These are phyloP conservation scores for Clupea harengus DNA, from an alignment of 2,113 vertebrate species.

Conservation along the genomic window DNA sequence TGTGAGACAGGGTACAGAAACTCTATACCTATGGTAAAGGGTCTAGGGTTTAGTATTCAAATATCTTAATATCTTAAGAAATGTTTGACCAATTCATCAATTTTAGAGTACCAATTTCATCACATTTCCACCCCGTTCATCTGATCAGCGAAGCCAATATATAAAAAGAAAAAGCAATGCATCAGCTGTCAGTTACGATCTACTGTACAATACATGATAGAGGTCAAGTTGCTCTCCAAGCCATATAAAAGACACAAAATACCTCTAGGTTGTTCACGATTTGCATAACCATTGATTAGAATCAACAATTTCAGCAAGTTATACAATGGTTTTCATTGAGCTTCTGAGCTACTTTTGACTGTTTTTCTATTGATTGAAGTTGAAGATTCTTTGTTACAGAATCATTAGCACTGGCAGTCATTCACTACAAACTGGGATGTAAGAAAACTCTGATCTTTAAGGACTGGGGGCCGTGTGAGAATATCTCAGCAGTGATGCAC, in stretches of 20 bases:
- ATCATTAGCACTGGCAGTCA: neutral
- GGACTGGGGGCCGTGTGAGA: neutral
- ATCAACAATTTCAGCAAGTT: slow-evolving; percentile 25
- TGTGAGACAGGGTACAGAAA: neutral
- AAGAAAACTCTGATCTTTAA: neutral
- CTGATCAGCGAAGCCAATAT: slow-evolving; percentile 53
- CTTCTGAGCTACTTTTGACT: slow-evolving; percentile 2
- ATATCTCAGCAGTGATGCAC: neutral
- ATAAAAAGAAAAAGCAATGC: slow-evolving; percentile 47
- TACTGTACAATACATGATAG: slow-evolving; percentile 48
- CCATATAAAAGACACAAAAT: neutral
- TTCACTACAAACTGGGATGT: neutral
- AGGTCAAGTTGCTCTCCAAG: slow-evolving; percentile 23
- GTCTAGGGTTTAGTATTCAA: neutral
- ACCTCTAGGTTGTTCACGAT: neutral
- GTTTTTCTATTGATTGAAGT: neutral
- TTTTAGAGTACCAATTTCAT: slow-evolving; percentile 13
- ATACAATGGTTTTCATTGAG: neutral
- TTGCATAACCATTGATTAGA: slow-evolving; percentile 3
- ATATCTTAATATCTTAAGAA: slow-evolving; percentile 7
- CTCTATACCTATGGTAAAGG: neutral
- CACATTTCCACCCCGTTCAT: slow-evolving; percentile 62
- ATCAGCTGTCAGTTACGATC: slow-evolving; percentile 59
- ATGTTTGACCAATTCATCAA: neutral
- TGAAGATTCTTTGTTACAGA: neutral